Percentiles rank a stretch among this genome's conserved stretches.
Conservation (phyloP, 2,797 vertebrate genomes). For the Urocyon cinereoargenteus region DNA sequence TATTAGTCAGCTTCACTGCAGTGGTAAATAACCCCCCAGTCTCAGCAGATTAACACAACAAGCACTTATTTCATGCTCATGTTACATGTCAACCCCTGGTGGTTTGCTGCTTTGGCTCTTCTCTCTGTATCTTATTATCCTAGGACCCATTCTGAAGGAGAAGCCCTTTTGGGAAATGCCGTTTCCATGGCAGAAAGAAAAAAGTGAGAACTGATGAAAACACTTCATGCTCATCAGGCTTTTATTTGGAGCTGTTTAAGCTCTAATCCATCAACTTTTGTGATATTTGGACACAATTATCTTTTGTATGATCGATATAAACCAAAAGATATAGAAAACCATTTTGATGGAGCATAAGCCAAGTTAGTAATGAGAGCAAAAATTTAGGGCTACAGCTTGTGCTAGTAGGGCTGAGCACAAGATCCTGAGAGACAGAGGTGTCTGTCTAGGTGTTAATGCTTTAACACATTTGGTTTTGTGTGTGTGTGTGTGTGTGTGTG, state of each 20-base stretch:
- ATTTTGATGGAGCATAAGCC: not conserved
- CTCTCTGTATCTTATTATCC: not conserved
- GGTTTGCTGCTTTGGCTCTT: not conserved
- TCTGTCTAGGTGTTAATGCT: not conserved
- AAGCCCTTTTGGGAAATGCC: not conserved
- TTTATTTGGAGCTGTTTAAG: not conserved
- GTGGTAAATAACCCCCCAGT: not conserved
- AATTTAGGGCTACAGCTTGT: not conserved
- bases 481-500: not conserved
- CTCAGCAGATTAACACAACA: not conserved
- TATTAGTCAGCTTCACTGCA: not conserved
- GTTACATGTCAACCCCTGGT: not conserved
- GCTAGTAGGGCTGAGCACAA: not conserved
- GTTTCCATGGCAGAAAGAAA: not conserved
- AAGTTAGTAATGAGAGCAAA: constrained; percentile 9
- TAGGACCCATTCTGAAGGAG: not conserved
- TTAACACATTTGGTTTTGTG: not conserved
- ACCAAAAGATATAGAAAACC: not conserved
- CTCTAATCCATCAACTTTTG: not conserved
- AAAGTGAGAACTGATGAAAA: not conserved
- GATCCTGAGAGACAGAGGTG: not conserved
- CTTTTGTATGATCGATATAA: constrained; percentile 31
- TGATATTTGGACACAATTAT: not conserved
- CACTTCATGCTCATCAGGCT: not conserved
- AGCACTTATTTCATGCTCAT: not conserved